These are phyloP conservation scores for Turritopsis dohrnii DNA, from an alignment of 30 jellyfish, hydroid and myxozoan genomes.

Conservation along the genomic window DNA sequence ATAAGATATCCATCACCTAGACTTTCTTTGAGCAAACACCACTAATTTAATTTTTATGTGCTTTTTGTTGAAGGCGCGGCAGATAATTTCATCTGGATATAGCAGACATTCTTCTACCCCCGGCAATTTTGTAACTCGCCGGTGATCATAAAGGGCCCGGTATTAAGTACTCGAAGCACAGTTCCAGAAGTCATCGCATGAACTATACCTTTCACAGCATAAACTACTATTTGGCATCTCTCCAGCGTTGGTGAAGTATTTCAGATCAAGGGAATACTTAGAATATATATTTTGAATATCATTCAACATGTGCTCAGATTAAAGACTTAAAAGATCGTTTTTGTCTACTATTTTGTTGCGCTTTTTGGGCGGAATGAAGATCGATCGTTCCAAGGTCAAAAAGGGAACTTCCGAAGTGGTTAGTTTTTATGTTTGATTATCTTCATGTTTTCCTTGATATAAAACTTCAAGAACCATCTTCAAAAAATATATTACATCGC, in stretches of 20 bases:
- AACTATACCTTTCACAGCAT: neutral
- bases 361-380: slow-evolving; percentile 43
- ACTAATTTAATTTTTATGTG: neutral
- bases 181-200: neutral
- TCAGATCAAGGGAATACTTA: neutral
- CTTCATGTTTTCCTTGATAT: too few relatives aligned
- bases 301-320: neutral
- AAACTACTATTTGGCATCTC: neutral
- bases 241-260: neutral
- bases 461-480: neutral
- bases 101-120: neutral
- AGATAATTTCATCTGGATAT: too few relatives aligned
- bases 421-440: slow-evolving; percentile 2
- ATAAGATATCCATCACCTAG: neutral
- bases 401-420: slow-evolving; percentile 93
- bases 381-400: slow-evolving; percentile 79
- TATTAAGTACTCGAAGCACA: neutral
- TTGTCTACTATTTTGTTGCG: neutral
- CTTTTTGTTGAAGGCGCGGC: too few relatives aligned
- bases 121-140: neutral
- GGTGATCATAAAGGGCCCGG: neutral
- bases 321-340: neutral
- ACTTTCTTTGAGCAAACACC: neutral
- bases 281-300: neutral
- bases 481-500: neutral